Conservation (phyloP, 2,888 invertebrate genomes). For the Eretmocerus hayati region DNA sequence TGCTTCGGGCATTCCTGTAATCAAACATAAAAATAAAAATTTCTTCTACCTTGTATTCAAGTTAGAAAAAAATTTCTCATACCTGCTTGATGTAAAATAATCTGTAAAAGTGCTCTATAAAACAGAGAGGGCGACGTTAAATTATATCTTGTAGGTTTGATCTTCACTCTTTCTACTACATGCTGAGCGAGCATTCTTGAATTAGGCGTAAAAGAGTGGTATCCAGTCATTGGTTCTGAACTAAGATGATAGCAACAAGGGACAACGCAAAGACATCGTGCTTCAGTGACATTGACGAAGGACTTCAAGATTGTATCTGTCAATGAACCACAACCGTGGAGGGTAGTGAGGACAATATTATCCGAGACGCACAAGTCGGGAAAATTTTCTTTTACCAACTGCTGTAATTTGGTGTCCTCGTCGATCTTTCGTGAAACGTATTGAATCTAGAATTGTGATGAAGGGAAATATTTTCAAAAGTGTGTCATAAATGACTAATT, state of each 20-base stretch:
- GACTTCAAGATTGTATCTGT: slow-evolving; percentile 65
- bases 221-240: slow-evolving; percentile 48
- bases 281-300: slow-evolving; percentile 53
- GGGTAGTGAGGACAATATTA: slow-evolving; percentile 53
- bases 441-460: slow-evolving; percentile 33
- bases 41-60: too few species aligned
- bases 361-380: slow-evolving; percentile 25
- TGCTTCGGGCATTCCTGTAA: slow-evolving; percentile 45
- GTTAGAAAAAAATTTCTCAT: slow-evolving; percentile 7
- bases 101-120: slow-evolving; percentile 71
- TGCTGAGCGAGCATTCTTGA: slow-evolving; percentile 83
- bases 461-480: too few species aligned
- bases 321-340: slow-evolving; percentile 86
- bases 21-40: neutral
- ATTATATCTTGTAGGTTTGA: slow-evolving; percentile 45
- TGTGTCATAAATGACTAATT: too few species aligned
- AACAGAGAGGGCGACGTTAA: slow-evolving; percentile 62
- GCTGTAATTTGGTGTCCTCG: slow-evolving; percentile 34
- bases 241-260: slow-evolving; percentile 87
- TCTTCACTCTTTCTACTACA: slow-evolving; percentile 67
- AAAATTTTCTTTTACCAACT: slow-evolving; percentile 31
- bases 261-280: slow-evolving; percentile 66
- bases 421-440: slow-evolving; percentile 35
- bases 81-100: slow-evolving; percentile 43
- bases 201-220: slow-evolving; percentile 48